Conservation (phyloP, 2,888 invertebrate genomes). For the Clostera curtula region DNA sequence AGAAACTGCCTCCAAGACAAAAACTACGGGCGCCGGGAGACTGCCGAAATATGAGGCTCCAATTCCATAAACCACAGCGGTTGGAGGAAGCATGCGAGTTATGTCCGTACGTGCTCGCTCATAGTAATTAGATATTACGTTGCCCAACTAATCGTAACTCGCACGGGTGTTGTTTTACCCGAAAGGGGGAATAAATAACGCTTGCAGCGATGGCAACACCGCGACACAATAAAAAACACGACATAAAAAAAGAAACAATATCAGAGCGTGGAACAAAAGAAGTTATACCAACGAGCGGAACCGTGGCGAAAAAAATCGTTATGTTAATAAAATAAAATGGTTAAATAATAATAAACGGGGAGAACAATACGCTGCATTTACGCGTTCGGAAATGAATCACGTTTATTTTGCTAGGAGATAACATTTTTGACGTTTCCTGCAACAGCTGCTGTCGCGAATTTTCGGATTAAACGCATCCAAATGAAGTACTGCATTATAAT, state of each 20-base stretch:
- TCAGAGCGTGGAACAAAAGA: constrained; percentile 68
- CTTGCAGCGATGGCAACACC: constrained; percentile 50
- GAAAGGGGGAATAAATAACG: constrained; percentile 70
- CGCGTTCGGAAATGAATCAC: constrained; percentile 53
- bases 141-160: constrained; percentile 70
- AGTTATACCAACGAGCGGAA: constrained; percentile 64
- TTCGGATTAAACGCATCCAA: constrained; percentile 53
- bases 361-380: constrained; percentile 62
- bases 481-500: constrained; percentile 63
- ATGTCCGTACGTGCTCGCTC: constrained; percentile 68
- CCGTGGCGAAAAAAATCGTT: constrained; percentile 67
- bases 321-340: constrained; percentile 69
- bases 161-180: constrained; percentile 72
- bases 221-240: constrained; percentile 58
- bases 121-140: constrained; percentile 74
- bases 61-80: constrained; percentile 73
- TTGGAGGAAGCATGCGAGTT: constrained; percentile 67
- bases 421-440: constrained; percentile 52
- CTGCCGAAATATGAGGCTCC: constrained; percentile 72
- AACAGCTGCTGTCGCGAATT: constrained; percentile 59
- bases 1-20: constrained; percentile 47
- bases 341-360: constrained; percentile 62
- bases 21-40: constrained; percentile 62
- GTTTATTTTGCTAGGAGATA: constrained; percentile 65
- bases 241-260: constrained; percentile 63